These are phyloP conservation scores for Muraenolepis orangiensis DNA, from an alignment of 2,797 vertebrate genomes.

Conservation along the genomic window DNA sequence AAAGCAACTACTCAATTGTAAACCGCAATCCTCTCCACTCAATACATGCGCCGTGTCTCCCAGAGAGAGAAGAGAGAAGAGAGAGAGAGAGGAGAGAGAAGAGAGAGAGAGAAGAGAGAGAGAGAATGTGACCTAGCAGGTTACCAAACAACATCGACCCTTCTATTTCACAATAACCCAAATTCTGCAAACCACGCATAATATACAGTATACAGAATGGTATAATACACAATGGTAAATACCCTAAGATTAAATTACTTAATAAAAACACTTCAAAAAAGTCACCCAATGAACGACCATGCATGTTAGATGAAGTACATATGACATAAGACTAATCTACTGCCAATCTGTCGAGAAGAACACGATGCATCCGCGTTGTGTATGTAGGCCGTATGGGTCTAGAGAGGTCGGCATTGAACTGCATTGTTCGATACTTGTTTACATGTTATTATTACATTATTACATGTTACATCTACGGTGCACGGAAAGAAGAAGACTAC, in stretches of 20 bases:
- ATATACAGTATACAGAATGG: too few relatives aligned
- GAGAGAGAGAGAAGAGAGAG: constrained; percentile 20
- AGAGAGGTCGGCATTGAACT: background rate
- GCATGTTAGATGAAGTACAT: too few relatives aligned
- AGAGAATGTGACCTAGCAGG: constrained; percentile 57
- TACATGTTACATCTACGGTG: background rate
- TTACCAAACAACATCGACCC: constrained; percentile 40
- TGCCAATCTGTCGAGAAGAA: background rate
- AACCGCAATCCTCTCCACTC: background rate
- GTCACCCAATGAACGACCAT: too few relatives aligned
- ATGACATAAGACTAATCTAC: background rate
- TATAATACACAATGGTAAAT: too few relatives aligned
- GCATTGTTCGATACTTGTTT: too few relatives aligned
- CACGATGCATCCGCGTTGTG: background rate
- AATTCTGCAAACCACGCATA: constrained; percentile 16
- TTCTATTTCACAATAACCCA: constrained; percentile 51
- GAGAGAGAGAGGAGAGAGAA: constrained; percentile 28
- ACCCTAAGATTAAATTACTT: too few relatives aligned
- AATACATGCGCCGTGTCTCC: background rate
- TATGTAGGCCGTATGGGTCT: background rate
- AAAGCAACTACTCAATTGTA: background rate
- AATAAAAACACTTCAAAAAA: too few relatives aligned
- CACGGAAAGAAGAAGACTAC: too few relatives aligned
- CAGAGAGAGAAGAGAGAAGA: too few relatives aligned
- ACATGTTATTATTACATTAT: too few relatives aligned